Conservation (phyloP, 2,888 invertebrate genomes). For the Disparrhopalites patrizii region DNA sequence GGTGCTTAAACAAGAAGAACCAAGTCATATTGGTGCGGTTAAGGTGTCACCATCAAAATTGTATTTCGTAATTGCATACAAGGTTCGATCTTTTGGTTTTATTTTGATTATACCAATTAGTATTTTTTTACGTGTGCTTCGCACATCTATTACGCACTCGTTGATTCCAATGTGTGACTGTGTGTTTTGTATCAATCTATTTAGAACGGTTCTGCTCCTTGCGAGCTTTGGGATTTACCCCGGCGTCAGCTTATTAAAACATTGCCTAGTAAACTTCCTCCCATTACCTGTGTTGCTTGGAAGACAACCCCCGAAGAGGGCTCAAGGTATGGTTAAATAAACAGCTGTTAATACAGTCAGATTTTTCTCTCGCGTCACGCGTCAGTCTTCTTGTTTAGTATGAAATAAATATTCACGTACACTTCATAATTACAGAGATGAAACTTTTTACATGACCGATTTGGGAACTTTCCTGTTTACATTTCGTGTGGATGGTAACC, state of each 20-base stretch:
- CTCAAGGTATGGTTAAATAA: constrained; percentile 31
- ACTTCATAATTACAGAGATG: constrained; percentile 36
- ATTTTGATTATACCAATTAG: too few species aligned
- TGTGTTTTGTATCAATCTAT: constrained; percentile 8
- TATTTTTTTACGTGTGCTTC: not conserved
- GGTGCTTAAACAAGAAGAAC: constrained; percentile 43
- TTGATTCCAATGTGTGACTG: too few species aligned
- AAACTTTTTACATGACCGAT: constrained; percentile 45
- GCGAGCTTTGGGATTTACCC: constrained; percentile 46
- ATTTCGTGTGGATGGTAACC: constrained; percentile 43
- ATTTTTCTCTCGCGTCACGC: not conserved
- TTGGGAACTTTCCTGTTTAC: constrained; percentile 45
- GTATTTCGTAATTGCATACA: constrained; percentile 43
- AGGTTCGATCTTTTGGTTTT: too few species aligned
- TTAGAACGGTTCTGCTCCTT: constrained; percentile 45
- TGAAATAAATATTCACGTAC: too few species aligned
- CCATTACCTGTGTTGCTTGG: constrained; percentile 46
- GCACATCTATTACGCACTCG: not conserved
- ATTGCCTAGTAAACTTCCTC: constrained; percentile 44
- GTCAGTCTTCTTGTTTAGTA: not conserved
- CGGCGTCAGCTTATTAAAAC: constrained; percentile 44
- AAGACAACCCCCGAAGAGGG: constrained; percentile 33
- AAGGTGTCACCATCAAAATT: constrained; percentile 40
- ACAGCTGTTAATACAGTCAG: not conserved
- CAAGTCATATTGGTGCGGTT: constrained; percentile 42